Base-by-base conservation (phyloP, 2,113 vertebrate genomes). In the Drymodes brunneopygia region DNA sequence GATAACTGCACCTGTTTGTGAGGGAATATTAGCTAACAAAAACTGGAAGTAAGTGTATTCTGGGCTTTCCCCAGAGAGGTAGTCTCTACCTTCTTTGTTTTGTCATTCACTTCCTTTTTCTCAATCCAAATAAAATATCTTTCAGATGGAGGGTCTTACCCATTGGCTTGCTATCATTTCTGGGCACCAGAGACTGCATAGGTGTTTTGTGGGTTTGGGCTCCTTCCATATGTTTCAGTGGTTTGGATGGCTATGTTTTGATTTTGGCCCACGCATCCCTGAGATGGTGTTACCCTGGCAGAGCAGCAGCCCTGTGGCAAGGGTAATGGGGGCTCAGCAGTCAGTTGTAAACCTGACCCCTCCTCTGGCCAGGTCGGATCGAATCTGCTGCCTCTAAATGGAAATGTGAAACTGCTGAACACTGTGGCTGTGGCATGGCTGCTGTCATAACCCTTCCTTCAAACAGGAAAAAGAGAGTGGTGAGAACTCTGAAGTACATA, bases 311-410 rank as follows among this genome's bases (percentile, higher is more conserved):
- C 8, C 33, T 40, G 28, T 22, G 47, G 19, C 29, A 80, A 33
- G 4, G 11, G 6, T 31, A 16, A 33, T 0, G 2, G 23, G 23
- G 21, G 7, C 16, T 47, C 35, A 71, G 61, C 19, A 20, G 21
- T n/a, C 31, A 45, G 14, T 21, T 78, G 2, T 45, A 11, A 31
- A 22, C n/a, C 9, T 58, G 38, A 7, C 7, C 50, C 7, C 15
- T 33, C 1, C 9, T 44, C 35, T 50, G 4, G 14, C 29, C 21
- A 25, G 22, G 20, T 33, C 0, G 0, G 7, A 27, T 25, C 0
- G 0, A 51, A 48, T 51, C 33, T 57, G n/a, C 11, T 0, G 1
- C 5, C 21, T 24, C 11, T 8, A 44, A 38, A 72, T 40, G 24
- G 73, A 58, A 85, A 45, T 0, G 0, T 3, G 14, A 29, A 65